Percentiles rank a stretch among this genome's conserved stretches.
Conservation (phyloP, 2,888 invertebrate species). For the Spilosoma lubricipeda region DNA sequence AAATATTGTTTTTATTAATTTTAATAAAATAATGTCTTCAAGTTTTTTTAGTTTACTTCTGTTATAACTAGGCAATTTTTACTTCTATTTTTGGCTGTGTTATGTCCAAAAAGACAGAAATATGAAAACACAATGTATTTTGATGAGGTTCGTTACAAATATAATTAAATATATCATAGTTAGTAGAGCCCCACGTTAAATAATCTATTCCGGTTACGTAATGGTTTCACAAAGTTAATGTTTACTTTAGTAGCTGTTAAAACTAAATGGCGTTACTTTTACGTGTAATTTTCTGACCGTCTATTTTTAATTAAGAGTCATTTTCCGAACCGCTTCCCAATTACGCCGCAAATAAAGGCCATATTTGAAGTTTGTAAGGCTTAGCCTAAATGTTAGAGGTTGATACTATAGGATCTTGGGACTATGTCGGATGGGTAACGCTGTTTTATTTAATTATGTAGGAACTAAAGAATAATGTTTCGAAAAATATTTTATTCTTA, state of each 20-base stretch:
- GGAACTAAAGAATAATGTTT: not conserved
- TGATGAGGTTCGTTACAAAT: not conserved
- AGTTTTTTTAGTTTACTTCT: too few relatives aligned
- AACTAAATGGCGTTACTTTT: constrained; percentile 22
- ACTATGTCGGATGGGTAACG: not conserved
- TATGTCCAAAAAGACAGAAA: not conserved
- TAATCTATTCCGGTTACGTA: not conserved
- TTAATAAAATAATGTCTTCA: too few relatives aligned
- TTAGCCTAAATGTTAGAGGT: constrained; percentile 37
- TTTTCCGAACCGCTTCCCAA: constrained; percentile 60
- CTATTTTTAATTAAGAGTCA: constrained; percentile 55
- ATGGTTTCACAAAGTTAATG: constrained; percentile 12
- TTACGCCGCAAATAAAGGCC: constrained; percentile 57
- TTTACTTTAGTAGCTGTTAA: constrained; percentile 17
- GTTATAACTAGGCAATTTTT: too few relatives aligned
- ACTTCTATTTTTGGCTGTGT: not conserved
- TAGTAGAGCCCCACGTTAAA: not conserved
- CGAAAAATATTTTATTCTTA: not conserved
- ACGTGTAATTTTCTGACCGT: constrained; percentile 29
- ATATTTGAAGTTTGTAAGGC: constrained; percentile 43
- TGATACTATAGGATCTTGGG: not conserved
- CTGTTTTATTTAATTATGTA: not conserved
- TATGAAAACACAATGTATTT: not conserved
- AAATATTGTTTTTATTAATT: too few relatives aligned
- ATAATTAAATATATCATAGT: not conserved